Percentiles rank a stretch among this genome's conserved stretches.
Evolutionary conservation across 2,113 vertebrate species (phyloP).

Genomic region (Plectropomus leopardus): DNA sequence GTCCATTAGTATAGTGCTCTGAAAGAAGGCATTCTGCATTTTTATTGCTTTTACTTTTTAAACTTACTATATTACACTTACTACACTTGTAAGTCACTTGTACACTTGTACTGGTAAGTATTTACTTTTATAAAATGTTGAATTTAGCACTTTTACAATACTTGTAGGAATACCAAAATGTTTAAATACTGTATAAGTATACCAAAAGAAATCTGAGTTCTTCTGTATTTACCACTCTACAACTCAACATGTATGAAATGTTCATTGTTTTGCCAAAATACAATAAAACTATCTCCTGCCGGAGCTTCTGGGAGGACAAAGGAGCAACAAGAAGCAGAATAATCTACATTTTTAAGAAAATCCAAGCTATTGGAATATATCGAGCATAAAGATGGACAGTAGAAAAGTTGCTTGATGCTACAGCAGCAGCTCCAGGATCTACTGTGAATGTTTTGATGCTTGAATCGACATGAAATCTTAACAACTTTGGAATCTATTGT

Average conservation of each 20-base stretch:
- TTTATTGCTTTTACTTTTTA: neutral
- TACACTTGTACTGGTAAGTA: too few species aligned
- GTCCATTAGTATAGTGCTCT: neutral
- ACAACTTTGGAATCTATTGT: neutral
- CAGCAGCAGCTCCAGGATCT: neutral
- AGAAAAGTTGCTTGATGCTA: neutral
- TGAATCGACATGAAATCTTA: neutral
- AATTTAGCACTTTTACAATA: neutral
- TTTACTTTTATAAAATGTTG: too few species aligned
- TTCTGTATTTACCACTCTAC: too few species aligned
- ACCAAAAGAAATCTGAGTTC: too few species aligned
- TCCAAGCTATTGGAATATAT: neutral
- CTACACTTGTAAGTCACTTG: too few species aligned
- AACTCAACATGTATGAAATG: neutral
- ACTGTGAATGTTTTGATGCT: neutral
- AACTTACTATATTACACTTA: too few species aligned
- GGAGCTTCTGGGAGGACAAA: neutral
- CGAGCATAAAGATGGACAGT: neutral
- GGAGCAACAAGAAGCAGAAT: neutral
- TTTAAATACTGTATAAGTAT: too few species aligned
- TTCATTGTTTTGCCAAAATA: neutral
- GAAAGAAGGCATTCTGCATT: neutral
- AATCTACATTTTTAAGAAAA: neutral
- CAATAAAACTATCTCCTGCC: too few species aligned
- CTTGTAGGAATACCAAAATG: too few species aligned